Conservation (phyloP, 2,888 invertebrate species). For the Nasonia oneida region DNA sequence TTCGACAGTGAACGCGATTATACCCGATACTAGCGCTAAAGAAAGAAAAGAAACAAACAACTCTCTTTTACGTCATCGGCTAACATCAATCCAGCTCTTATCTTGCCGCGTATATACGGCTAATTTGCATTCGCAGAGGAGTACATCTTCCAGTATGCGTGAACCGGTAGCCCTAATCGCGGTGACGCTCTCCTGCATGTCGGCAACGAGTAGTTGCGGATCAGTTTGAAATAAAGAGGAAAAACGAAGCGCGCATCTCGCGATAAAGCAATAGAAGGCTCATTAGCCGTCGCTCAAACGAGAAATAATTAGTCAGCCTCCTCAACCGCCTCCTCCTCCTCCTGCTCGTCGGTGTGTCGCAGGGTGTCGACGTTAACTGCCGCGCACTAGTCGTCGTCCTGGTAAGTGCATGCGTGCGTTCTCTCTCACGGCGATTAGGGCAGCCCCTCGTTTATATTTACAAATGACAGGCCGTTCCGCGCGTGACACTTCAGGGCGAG, state of each 20-base stretch:
- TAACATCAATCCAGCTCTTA: not conserved
- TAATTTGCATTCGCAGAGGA: slow-evolving; percentile 7
- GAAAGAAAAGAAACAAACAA: not conserved
- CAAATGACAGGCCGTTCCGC: slow-evolving; percentile 38
- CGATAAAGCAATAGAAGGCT: slow-evolving; percentile 41
- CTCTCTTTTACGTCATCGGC: not conserved
- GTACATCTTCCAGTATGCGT: not conserved
- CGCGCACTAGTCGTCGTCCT: not conserved
- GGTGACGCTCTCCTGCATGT: not conserved
- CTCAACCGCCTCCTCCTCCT: not conserved
- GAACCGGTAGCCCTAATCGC: slow-evolving; percentile 9
- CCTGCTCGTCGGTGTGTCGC: not conserved
- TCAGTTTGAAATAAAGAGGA: not conserved
- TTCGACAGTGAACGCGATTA: not conserved
- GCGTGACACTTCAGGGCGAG: slow-evolving; percentile 29
- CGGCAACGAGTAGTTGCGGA: not conserved
- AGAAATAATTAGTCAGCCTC: slow-evolving; percentile 43
- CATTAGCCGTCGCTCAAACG: slow-evolving; percentile 47
- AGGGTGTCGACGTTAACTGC: not conserved
- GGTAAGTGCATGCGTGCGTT: not conserved
- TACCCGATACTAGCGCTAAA: not conserved
- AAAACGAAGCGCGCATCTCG: not conserved
- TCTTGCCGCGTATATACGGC: not conserved
- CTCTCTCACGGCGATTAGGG: slow-evolving; percentile 16
- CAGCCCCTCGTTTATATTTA: slow-evolving; percentile 40